These are phyloP conservation scores for Lagorchestes hirsutus DNA, from an alignment of 2,797 vertebrate genomes.

Conservation along the genomic window DNA sequence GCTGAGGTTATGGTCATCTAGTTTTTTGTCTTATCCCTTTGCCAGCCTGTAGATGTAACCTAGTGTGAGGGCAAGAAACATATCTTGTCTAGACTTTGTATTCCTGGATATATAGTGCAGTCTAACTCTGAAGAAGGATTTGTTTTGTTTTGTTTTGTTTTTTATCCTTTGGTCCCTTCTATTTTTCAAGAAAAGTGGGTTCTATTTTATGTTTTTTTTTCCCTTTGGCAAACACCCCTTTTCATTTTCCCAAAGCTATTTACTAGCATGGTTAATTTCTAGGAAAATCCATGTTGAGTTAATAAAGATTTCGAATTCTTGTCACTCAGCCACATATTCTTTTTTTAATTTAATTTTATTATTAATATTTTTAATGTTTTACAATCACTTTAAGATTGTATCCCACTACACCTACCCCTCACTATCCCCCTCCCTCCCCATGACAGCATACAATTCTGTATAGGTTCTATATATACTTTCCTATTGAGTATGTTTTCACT, in stretches of 20 bases:
- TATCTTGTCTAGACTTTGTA: neutral
- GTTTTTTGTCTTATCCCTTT: neutral
- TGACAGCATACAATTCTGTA: too few relatives aligned
- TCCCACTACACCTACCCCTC: too few relatives aligned
- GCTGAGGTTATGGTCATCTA: neutral
- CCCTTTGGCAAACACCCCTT: neutral
- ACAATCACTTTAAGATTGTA: too few relatives aligned
- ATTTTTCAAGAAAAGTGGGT: neutral
- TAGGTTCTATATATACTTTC: too few relatives aligned
- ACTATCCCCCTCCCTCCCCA: too few relatives aligned
- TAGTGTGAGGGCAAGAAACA: neutral
- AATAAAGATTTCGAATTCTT: neutral
- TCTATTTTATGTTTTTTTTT: neutral
- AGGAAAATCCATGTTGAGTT: neutral
- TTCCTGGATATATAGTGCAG: neutral
- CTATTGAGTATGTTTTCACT: too few relatives aligned
- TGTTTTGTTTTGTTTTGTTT: neutral
- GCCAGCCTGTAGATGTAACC: neutral
- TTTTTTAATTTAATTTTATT: neutral
- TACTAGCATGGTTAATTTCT: neutral
- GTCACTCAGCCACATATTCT: neutral
- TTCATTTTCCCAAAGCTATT: neutral
- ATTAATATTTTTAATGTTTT: too few relatives aligned
- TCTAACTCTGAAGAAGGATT: neutral
- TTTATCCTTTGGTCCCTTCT: neutral